These are phyloP conservation scores for Sesia bembeciformis DNA, from an alignment of 2,888 invertebrate species.

Conservation along the genomic window DNA sequence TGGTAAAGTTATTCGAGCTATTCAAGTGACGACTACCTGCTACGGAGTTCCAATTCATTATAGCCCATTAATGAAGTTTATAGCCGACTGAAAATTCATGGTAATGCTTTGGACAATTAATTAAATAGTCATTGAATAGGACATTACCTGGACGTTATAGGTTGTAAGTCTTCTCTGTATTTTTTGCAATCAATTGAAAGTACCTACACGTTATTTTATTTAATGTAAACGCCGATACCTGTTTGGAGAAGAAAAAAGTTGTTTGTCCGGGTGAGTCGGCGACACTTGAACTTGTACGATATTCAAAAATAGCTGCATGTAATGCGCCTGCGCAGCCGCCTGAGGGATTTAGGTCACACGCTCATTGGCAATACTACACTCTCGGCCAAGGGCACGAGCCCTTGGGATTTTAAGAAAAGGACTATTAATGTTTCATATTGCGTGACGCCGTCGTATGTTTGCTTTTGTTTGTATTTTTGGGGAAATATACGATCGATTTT, in stretches of 20 bases:
- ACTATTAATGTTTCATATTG: not conserved
- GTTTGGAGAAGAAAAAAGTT: not conserved
- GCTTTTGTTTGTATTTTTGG: not conserved
- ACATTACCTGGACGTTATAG: conserved; percentile 16
- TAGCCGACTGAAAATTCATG: conserved; percentile 51
- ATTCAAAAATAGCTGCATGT: conserved; percentile 51
- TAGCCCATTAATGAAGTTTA: conserved; percentile 57
- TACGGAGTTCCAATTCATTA: conserved; percentile 65
- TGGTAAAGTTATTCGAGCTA: conserved; percentile 20
- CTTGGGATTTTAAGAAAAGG: conserved; percentile 8
- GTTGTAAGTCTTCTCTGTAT: not conserved
- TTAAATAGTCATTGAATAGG: conserved; percentile 51
- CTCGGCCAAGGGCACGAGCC: conserved; percentile 45
- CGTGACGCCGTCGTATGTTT: not conserved
- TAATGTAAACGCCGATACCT: not conserved
- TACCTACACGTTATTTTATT: not conserved
- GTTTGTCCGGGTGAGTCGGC: conserved; percentile 3
- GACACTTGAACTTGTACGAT: conserved; percentile 53
- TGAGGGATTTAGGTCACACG: conserved; percentile 61
- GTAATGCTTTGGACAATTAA: conserved; percentile 43
- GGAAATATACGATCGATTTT: no score
- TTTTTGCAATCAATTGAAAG: not conserved
- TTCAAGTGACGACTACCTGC: conserved; percentile 53
- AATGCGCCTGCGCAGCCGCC: conserved; percentile 23
- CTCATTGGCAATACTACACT: conserved; percentile 54